Evolutionary conservation across 1,140 invertebrate species (phyloP).

Genomic region (Tetramorium alpestre): DNA sequence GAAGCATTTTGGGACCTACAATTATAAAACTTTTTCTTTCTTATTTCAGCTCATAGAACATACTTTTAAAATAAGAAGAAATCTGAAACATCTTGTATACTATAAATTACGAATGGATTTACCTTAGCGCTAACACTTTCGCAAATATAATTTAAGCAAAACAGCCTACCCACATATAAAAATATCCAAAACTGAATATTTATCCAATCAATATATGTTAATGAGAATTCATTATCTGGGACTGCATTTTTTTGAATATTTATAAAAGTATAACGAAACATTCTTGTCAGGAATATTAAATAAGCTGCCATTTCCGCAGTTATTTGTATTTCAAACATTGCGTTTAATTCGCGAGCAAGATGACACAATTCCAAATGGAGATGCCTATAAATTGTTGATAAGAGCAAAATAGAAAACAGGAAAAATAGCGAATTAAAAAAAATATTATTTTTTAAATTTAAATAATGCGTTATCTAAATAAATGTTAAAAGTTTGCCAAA

Average conservation of each 20-base stretch:
- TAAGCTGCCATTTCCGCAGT: background rate
- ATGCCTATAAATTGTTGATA: conserved; percentile 9
- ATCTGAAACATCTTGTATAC: no score
- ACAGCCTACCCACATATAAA: background rate
- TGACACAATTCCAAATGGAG: conserved; percentile 32
- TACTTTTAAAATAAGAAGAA: no score
- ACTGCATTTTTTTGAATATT: background rate
- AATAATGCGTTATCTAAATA: background rate
- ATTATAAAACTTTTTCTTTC: no score
- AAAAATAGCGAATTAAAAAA: background rate
- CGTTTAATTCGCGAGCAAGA: conserved; percentile 16
- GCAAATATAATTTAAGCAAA: conserved; percentile 1
- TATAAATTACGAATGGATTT: background rate
- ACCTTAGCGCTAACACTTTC: background rate
- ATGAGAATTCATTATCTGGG: no score
- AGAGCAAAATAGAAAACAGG: no score
- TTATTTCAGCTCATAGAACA: no score
- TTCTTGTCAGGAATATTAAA: background rate
- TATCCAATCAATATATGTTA: background rate
- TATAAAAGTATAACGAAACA: no score
- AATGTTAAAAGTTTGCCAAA: background rate
- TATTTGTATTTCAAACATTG: conserved; percentile 2
- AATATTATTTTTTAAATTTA: background rate
- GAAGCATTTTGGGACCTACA: no score
- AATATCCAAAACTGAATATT: background rate